These are phyloP conservation scores for Eudasyphora cyanicolor DNA, from an alignment of 2,888 invertebrate genomes.

Conservation along the genomic window DNA sequence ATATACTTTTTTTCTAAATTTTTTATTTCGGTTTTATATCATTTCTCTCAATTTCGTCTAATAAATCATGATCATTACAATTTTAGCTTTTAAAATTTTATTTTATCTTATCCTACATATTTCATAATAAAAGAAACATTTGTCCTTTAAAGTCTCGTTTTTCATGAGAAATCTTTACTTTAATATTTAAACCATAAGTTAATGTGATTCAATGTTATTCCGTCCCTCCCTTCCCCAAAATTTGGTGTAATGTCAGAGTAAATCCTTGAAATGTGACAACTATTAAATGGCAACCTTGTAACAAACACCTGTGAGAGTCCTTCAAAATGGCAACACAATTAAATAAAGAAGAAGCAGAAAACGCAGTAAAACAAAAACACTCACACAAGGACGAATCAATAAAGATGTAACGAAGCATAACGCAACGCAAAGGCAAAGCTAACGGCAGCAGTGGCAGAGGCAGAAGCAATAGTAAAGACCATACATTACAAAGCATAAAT, in stretches of 20 bases:
- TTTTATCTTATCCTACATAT: no score
- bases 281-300: slow-evolving; percentile 43
- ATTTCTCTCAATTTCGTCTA: no score
- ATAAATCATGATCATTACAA: no score
- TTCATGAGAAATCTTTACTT: not conserved
- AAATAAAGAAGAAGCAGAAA: not conserved
- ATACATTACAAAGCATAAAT: slow-evolving; percentile 49
- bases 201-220: not conserved
- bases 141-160: slow-evolving; percentile 12
- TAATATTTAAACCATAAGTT: no score
- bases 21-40: no score
- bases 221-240: no score
- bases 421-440: not conserved
- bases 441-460: slow-evolving; percentile 4
- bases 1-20: no score
- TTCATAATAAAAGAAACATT: not conserved
- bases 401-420: slow-evolving; percentile 38
- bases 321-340: slow-evolving; percentile 34
- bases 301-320: slow-evolving; percentile 62
- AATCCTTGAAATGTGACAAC: slow-evolving; percentile 14
- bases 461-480: no score
- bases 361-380: not conserved
- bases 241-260: no score
- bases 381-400: slow-evolving; percentile 51
- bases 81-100: no score